phyloP scores from a whole-genome alignment of 2,113 vertebrate species.

The Haemorhous mexicanus region DNA sequence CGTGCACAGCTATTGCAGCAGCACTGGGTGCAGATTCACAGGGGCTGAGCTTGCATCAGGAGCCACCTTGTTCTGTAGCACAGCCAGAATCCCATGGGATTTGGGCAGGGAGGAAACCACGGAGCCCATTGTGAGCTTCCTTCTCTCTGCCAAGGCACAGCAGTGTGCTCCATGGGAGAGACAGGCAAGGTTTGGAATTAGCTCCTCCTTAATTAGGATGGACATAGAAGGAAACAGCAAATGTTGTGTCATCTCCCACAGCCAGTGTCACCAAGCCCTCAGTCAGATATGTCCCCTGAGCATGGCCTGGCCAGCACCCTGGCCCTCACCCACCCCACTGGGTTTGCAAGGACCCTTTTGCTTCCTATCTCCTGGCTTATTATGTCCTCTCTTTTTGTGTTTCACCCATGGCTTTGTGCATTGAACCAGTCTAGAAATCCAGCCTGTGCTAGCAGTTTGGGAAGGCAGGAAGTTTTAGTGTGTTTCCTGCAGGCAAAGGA shows the following conservation, averaged over 20 bases:
- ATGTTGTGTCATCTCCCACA: background rate
- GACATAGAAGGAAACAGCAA: background rate
- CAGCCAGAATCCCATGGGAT: background rate
- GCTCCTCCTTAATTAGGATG: background rate
- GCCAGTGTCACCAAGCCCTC: background rate
- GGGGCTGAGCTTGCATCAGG: background rate
- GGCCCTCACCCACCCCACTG: background rate
- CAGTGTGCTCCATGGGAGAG: background rate
- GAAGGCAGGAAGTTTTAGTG: background rate
- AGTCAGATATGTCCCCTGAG: background rate
- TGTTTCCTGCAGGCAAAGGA: background rate
- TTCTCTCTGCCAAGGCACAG: background rate
- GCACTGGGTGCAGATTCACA: fast-evolving
- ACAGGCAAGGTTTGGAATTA: background rate
- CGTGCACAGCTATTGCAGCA: background rate
- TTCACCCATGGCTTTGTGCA: background rate
- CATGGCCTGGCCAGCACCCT: background rate
- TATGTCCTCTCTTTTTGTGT: background rate
- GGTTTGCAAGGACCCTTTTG: background rate
- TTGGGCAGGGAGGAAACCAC: background rate
- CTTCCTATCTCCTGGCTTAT: background rate
- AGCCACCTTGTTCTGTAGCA: background rate
- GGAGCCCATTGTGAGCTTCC: fast-evolving
- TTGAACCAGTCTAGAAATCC: background rate
- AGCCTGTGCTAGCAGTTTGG: background rate